phyloP scores from a whole-genome alignment of 2,888 invertebrate species.

The Chrysotoxum bicinctum region DNA sequence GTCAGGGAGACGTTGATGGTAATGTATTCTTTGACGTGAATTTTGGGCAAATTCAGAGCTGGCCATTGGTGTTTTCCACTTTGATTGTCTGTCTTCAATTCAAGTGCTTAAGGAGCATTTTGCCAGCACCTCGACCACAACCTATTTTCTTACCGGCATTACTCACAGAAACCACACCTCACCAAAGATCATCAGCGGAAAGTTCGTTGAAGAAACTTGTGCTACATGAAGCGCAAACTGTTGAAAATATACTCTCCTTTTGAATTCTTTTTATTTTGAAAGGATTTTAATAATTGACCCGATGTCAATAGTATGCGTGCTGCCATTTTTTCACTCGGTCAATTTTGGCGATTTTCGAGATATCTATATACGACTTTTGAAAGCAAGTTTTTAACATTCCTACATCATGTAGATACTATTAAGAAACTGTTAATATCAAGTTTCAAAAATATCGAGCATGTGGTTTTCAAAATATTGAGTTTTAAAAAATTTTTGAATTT shows the following conservation, averaged over 20 bases:
- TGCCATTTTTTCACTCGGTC: slow-evolving; percentile 54
- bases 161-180: slow-evolving; percentile 97
- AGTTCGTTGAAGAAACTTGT: slow-evolving; percentile 88
- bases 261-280: slow-evolving; percentile 46
- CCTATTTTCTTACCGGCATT: slow-evolving; percentile 97
- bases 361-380: too few relatives aligned
- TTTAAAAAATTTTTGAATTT: too few relatives aligned
- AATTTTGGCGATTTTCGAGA: slow-evolving; percentile 39
- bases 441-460: too few relatives aligned
- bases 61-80: slow-evolving; percentile 94
- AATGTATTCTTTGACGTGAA: slow-evolving; percentile 90
- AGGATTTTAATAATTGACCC: slow-evolving; percentile 54
- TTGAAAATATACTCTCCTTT: slow-evolving; percentile 29
- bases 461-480: too few relatives aligned
- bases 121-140: slow-evolving; percentile 90
- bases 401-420: too few relatives aligned
- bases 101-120: slow-evolving; percentile 89
- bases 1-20: slow-evolving; percentile 88
- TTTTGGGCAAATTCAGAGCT: slow-evolving; percentile 92
- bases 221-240: slow-evolving; percentile 69
- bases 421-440: too few relatives aligned
- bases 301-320: slow-evolving; percentile 59
- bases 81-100: slow-evolving; percentile 94
- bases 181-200: slow-evolving; percentile 94
- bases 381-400: too few relatives aligned